These are phyloP conservation scores for Hydriomena furcata DNA, from an alignment of 2,888 invertebrate genomes.

Conservation along the genomic window DNA sequence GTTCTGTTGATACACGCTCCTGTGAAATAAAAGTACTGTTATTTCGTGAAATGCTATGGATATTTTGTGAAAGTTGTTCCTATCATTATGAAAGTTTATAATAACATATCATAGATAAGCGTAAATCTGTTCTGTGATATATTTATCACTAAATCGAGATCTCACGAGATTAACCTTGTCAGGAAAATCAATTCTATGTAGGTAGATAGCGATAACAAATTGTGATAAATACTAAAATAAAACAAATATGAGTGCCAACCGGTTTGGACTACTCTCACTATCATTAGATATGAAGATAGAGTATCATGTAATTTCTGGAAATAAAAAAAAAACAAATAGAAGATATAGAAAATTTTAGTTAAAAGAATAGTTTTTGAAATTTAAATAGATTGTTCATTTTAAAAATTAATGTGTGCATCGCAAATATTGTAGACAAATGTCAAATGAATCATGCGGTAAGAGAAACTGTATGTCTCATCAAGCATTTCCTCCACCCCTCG, in stretches of 20 bases:
- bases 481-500: conserved; percentile 17
- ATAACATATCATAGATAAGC: not conserved
- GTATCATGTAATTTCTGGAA: no score
- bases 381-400: no score
- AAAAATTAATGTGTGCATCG: no score
- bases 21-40: no score
- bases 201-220: conserved; percentile 11
- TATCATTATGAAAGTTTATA: not conserved
- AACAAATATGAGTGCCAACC: not conserved
- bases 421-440: conserved; percentile 8
- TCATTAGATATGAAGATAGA: no score
- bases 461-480: conserved; percentile 24
- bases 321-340: no score
- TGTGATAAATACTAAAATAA: conserved; percentile 9
- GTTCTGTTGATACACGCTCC: no score
- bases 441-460: conserved; percentile 17
- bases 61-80: no score
- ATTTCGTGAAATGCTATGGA: no score
- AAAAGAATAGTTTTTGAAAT: no score
- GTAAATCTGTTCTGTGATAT: conserved; percentile 4
- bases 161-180: conserved; percentile 12
- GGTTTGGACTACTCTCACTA: no score
- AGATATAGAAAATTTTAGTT: no score
- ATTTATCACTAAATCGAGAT: conserved; percentile 11
- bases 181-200: conserved; percentile 22